A percentile compares a stretch with the other conserved stretches of the same genome.
Evolutionary conservation across 2,888 invertebrate genomes (phyloP).

Genomic region (Adelphocoris suturalis): DNA sequence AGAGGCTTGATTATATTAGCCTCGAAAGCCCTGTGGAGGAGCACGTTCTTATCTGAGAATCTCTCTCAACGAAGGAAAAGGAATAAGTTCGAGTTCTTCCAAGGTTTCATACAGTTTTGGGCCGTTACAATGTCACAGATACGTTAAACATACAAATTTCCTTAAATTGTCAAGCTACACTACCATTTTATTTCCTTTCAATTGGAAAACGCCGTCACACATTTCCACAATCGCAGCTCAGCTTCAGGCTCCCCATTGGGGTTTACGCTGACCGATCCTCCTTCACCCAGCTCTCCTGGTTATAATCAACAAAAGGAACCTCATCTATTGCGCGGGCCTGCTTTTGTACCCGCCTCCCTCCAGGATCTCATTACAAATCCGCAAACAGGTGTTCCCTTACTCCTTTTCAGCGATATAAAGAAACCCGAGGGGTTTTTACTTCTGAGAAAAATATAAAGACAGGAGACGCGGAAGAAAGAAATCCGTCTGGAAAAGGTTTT

Average conservation of each 20-base stretch:
- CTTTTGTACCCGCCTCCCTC: slow-evolving; percentile 2
- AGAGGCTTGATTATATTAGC: no score
- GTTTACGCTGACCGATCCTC: background rate
- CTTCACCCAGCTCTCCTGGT: background rate
- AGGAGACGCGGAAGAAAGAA: background rate
- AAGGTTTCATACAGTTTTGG: no score
- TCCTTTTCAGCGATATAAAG: slow-evolving; percentile 33
- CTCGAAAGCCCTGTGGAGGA: no score
- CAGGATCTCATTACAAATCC: slow-evolving; percentile 51
- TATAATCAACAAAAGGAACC: slow-evolving; percentile 15
- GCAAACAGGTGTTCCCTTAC: slow-evolving; percentile 60
- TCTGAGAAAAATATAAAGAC: slow-evolving; percentile 10
- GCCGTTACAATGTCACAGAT: no score
- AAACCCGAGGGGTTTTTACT: slow-evolving; percentile 13
- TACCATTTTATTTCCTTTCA: no score
- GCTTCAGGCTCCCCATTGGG: background rate
- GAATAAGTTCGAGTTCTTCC: no score
- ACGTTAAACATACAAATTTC: no score
- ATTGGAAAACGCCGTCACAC: background rate
- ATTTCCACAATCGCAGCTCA: background rate
- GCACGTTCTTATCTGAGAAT: no score
- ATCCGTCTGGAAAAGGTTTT: background rate
- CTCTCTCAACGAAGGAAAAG: no score
- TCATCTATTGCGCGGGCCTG: background rate
- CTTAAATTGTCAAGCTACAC: no score